These are phyloP conservation scores for Cylindroiulus punctatus DNA, from an alignment of 2,888 invertebrate genomes.

Conservation along the genomic window DNA sequence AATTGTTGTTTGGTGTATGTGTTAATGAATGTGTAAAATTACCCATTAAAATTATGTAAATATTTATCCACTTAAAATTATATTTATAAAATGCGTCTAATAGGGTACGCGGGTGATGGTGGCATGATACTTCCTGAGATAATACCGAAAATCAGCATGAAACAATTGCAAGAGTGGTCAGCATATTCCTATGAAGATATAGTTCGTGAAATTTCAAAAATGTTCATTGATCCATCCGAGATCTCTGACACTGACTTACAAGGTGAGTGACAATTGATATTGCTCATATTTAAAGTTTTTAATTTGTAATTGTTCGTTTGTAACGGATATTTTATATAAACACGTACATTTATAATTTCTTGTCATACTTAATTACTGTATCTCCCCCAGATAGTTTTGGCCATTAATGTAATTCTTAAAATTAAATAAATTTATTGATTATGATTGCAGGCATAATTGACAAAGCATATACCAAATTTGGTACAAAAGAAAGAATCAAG, in stretches of 20 bases:
- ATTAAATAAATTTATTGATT: background rate
- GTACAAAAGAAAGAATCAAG: constrained; percentile 62
- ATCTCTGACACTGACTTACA: constrained; percentile 64
- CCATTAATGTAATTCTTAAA: too few relatives aligned
- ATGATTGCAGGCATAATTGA: constrained; percentile 62
- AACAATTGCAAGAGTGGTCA: constrained; percentile 64
- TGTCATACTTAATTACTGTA: too few relatives aligned
- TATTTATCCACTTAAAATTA: too few relatives aligned
- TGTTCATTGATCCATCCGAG: constrained; percentile 66
- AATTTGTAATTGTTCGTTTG: too few relatives aligned
- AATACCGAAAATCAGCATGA: constrained; percentile 63
- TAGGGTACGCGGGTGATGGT: constrained; percentile 67
- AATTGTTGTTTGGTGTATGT: too few relatives aligned
- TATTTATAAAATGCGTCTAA: background rate
- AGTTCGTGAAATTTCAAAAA: constrained; percentile 64
- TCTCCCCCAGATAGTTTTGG: too few relatives aligned
- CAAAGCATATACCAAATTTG: constrained; percentile 62
- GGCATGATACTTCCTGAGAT: constrained; percentile 66
- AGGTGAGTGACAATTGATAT: constrained; percentile 59
- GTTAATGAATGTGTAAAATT: too few relatives aligned
- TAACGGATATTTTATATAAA: too few relatives aligned
- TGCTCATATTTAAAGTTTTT: background rate
- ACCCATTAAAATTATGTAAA: too few relatives aligned
- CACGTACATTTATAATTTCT: too few relatives aligned
- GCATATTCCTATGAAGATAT: constrained; percentile 64